Base-by-base conservation (phyloP, 2,888 invertebrate genomes). In the Punctoribates punctum region DNA sequence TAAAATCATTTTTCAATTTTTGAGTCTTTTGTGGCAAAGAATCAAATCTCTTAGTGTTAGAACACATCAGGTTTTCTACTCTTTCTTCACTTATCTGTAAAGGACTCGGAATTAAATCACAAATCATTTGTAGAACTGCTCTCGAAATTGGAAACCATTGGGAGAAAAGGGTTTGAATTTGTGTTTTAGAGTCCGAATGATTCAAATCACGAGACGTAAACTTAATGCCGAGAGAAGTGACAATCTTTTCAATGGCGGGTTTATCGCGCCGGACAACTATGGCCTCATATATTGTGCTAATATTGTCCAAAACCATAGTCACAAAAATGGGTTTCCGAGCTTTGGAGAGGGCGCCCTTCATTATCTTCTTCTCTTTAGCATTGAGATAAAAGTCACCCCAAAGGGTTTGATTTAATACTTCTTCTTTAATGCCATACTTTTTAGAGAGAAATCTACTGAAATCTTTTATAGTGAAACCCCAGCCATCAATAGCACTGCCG, bases 381-480 rank as follows among this genome's bases (percentile, higher is more conserved):
- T 94, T 92, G 65, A 94, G 87, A 83, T 91, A 98, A 84, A 88
- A 96, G 85, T 98, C 96, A 73, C 97, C 95, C 97, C 97, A 98
- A 0, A 98, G 85, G 0, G 93, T 93, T 84, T 90, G 89, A 76
- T 88, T 87, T 23, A 98, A 85, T 23, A 91, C 87, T 25, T 88
- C 88, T 78, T 89, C 88, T 81, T 89, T 90, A 29, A 93, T 88
- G 67, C 90, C 91, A 77, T 92, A 85, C 85, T 91, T 92, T 17
- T 87, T 85, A 0, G 90, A 87, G 82, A 90, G 93, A 54, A 93
- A 86, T 81, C 87, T 87, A 0, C 93, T 92, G 87, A 97, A 97
- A 81, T 93, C 90, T 42, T 87, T 87, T 0, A 91, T 87, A 15
- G 91, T 89, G 85, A 88, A 88, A 11, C 90, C 92, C 96, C 98